A percentile compares a stretch with the other conserved stretches of the same genome.
These are phyloP conservation scores for Globia sparganii DNA, from an alignment of 2,888 invertebrate species.

Conservation along the genomic window DNA sequence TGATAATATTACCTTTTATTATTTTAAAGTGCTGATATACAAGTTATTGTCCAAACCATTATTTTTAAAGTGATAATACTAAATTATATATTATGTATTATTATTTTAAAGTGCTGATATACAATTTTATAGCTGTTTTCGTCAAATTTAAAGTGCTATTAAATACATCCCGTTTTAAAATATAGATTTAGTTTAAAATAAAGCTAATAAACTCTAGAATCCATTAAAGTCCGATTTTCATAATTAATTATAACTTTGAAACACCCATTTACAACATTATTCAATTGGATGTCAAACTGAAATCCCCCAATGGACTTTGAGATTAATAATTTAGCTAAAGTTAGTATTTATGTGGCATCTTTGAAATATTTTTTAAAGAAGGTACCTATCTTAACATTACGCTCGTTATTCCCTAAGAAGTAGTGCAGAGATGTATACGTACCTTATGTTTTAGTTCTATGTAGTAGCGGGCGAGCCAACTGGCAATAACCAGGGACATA, in stretches of 20 bases:
- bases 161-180: too few species aligned
- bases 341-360: constrained; percentile 15
- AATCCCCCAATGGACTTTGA: background rate
- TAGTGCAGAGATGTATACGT: background rate
- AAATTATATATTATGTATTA: too few species aligned
- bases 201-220: background rate
- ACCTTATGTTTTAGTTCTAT: too few species aligned
- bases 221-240: background rate
- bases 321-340: constrained; percentile 29
- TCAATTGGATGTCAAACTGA: constrained; percentile 31
- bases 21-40: too few species aligned
- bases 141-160: too few species aligned
- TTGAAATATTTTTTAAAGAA: constrained; percentile 13
- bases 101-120: too few species aligned
- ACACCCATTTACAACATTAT: constrained; percentile 23
- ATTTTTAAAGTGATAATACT: too few species aligned
- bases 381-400: background rate
- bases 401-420: background rate
- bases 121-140: too few species aligned
- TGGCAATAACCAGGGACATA: background rate
- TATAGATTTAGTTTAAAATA: background rate
- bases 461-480: background rate
- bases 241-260: constrained; percentile 24
- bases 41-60: too few species aligned
- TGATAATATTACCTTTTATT: too few species aligned